These are phyloP conservation scores for Drosophila mayri DNA, from an alignment of 1,140 invertebrate species.

Conservation along the genomic window DNA sequence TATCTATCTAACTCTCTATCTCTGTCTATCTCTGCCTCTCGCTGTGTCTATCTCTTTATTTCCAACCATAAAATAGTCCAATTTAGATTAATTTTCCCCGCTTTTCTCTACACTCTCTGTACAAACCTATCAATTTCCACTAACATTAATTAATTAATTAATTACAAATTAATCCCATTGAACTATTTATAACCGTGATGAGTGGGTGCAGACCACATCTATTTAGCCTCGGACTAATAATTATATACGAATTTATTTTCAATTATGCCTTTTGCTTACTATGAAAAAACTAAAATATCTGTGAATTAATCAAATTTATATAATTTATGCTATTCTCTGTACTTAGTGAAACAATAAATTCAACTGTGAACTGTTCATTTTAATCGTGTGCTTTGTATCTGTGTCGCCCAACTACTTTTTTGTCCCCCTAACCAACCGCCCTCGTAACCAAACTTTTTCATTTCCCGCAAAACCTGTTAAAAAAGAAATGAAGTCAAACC, in stretches of 20 bases:
- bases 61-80: conserved; percentile 17
- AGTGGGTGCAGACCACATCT: conserved; percentile 26
- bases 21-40: conserved; percentile 22
- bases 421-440: not conserved
- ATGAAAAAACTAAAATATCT: conserved; percentile 29
- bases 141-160: conserved; percentile 36
- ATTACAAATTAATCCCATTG: conserved; percentile 32
- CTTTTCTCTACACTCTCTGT: conserved; percentile 31
- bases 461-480: not conserved
- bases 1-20: conserved; percentile 27
- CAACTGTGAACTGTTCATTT: conserved; percentile 43
- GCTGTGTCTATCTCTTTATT: conserved; percentile 36
- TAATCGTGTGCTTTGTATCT: conserved; percentile 47
- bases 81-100: conserved; percentile 19
- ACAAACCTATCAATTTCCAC: conserved; percentile 37
- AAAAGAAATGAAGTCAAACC: conserved; percentile 1
- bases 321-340: conserved; percentile 63
- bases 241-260: conserved; percentile 40
- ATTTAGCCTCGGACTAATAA: conserved; percentile 37
- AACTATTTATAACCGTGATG: conserved; percentile 36
- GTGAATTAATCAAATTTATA: conserved; percentile 44
- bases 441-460: not conserved
- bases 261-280: conserved; percentile 47
- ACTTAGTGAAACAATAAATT: conserved; percentile 53
- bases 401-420: conserved; percentile 25